Base-by-base conservation (phyloP, 2,113 vertebrate genomes). In the Columbina picui region DNA sequence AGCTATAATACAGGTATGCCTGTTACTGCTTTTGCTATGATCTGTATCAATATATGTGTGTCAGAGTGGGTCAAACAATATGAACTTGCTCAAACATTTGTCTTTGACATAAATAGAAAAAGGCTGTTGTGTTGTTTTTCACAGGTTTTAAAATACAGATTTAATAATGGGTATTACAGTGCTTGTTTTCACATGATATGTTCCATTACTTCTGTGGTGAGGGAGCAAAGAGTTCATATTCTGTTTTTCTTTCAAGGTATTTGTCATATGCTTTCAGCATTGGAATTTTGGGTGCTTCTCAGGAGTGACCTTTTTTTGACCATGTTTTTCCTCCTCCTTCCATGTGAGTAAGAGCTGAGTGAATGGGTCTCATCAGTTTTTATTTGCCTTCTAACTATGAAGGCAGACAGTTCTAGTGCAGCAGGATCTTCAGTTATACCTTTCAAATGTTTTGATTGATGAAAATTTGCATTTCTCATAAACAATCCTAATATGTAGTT, bases 101-200 rank as follows among this genome's bases (percentile, higher is more conserved):
- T 90, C 75, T 91, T 95, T 97, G 93, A 94, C 90, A 80, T 50
- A 89, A 94, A 60, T 63, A 89, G 78, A 91, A 68, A 49, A 68
- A 90, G 76, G 76, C 63, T 64, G 34, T 90, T 2, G 3, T 76
- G 57, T 76, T 91, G 56, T 73, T 90, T 97, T 94, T 81, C 52
- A 60, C 84, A 92, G 56, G 36, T 94, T 95, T 89, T 82, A 67
- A 97, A 87, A 77, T 63, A 63, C 19, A 53, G 32, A 71, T 56
- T 75, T 93, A 93, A 30, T 82, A 93, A 89, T 67, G 9, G 6
- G 22, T 61, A 56, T 71, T 65, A 80, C 43, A 39, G 6, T 83
- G 74, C 53, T 70, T 69, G 52, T 84, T 91, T 95, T 85, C 75
- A 63, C 23, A 36, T 47, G 39, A 15, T 79, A 34, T 12, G 39